These are phyloP conservation scores for Petrolisthes cinctipes DNA, from an alignment of 2,888 invertebrate genomes.

Conservation along the genomic window DNA sequence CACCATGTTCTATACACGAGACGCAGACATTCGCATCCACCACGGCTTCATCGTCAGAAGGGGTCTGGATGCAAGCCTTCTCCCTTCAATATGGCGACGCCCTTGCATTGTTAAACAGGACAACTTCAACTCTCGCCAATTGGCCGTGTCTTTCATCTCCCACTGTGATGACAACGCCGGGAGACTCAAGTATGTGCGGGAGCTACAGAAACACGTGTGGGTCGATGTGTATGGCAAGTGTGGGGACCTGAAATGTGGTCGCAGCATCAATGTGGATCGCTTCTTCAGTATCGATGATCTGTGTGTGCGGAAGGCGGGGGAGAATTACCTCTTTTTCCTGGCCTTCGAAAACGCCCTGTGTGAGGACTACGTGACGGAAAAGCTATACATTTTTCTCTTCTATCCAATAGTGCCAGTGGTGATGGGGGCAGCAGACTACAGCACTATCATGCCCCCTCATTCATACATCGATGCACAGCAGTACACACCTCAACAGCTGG, in stretches of 20 bases:
- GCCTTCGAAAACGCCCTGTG: constrained; percentile 60
- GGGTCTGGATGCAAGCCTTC: constrained; percentile 15
- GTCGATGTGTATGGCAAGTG: constrained; percentile 46
- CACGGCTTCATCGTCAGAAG: constrained; percentile 45
- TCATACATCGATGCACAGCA: constrained; percentile 52
- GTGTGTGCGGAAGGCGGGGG: constrained; percentile 31
- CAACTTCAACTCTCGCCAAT: not conserved
- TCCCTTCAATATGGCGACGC: constrained; percentile 26
- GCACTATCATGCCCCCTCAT: constrained; percentile 35
- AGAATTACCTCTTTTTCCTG: constrained; percentile 50
- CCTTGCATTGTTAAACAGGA: not conserved
- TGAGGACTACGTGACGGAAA: constrained; percentile 58
- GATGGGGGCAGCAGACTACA: constrained; percentile 48
- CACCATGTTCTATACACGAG: constrained; percentile 45
- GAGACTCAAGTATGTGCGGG: constrained; percentile 33
- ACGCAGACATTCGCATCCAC: constrained; percentile 38
- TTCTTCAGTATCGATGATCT: constrained; percentile 8
- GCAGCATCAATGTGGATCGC: not conserved
- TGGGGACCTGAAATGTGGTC: constrained; percentile 44
- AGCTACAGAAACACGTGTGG: constrained; percentile 22
- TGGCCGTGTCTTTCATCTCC: constrained; percentile 47
- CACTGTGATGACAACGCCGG: constrained; percentile 34
- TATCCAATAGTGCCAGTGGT: constrained; percentile 59
- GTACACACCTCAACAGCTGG: constrained; percentile 50
- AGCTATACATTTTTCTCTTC: constrained; percentile 50